phyloP scores from a whole-genome alignment of 2,888 invertebrate species.

The Hecatera dysodea region DNA sequence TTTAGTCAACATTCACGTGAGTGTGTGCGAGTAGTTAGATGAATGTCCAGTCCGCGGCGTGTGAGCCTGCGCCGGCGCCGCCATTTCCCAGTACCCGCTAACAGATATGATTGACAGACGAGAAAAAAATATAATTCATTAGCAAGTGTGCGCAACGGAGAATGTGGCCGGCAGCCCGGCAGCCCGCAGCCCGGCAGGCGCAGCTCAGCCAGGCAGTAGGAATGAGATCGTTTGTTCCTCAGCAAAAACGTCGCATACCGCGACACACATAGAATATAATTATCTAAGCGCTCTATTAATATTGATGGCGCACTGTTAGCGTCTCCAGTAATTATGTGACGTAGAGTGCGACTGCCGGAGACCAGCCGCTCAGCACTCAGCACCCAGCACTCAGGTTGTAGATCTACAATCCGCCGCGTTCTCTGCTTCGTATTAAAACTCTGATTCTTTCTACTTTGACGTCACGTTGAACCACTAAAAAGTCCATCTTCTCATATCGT shows the following conservation, averaged over 20 bases:
- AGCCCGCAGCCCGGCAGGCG: background rate
- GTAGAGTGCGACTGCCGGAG: constrained; percentile 32
- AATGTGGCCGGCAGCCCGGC: constrained; percentile 60
- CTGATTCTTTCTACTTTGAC: constrained; percentile 18
- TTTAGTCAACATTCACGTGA: background rate
- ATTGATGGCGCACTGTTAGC: constrained; percentile 57
- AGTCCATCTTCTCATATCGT: background rate
- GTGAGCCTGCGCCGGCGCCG: constrained; percentile 59
- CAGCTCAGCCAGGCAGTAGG: constrained; percentile 47
- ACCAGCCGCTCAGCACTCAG: background rate
- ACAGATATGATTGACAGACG: constrained; percentile 73
- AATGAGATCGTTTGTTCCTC: constrained; percentile 69
- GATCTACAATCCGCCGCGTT: constrained; percentile 35
- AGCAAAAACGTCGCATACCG: constrained; percentile 66
- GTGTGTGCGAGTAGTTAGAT: background rate
- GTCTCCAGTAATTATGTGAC: constrained; percentile 59
- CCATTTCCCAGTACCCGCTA: constrained; percentile 62
- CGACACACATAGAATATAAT: constrained; percentile 64
- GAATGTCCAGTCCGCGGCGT: constrained; percentile 13
- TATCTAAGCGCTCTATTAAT: constrained; percentile 65
- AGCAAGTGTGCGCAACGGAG: constrained; percentile 65
- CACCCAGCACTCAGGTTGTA: constrained; percentile 24
- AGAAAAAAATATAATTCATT: constrained; percentile 75
- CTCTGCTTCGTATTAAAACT: constrained; percentile 26
- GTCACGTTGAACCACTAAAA: background rate